phyloP scores from a whole-genome alignment of 2,888 invertebrate species.

The Eupithecia vulgata region DNA sequence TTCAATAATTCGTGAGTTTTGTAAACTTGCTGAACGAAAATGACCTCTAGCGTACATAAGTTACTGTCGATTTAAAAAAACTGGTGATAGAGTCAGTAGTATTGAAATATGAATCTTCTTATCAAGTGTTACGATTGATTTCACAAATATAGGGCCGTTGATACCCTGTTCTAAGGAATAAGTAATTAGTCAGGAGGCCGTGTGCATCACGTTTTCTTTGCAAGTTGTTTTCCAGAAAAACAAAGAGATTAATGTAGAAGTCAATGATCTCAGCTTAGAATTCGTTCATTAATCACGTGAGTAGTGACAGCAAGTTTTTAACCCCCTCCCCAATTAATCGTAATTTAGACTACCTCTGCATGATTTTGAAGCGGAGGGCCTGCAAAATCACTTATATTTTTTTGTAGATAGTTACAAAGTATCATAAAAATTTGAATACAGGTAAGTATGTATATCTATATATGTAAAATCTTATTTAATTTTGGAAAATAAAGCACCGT shows the following conservation, averaged over 20 bases:
- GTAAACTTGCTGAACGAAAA: slow-evolving; percentile 45
- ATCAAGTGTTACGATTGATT: slow-evolving; percentile 14
- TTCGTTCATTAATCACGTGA: neutral
- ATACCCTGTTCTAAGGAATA: slow-evolving; percentile 20
- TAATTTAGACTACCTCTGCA: too few relatives aligned
- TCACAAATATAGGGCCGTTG: neutral
- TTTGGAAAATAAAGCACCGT: too few relatives aligned
- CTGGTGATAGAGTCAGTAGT: neutral
- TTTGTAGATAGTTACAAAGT: too few relatives aligned
- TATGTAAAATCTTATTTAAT: too few relatives aligned
- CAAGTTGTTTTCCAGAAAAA: slow-evolving; percentile 21
- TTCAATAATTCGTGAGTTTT: slow-evolving; percentile 68
- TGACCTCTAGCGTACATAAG: slow-evolving; percentile 4
- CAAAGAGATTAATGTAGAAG: slow-evolving; percentile 2
- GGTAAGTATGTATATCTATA: too few relatives aligned
- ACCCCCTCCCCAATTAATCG: too few relatives aligned
- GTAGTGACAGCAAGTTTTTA: neutral
- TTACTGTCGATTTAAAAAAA: neutral
- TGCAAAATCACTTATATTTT: too few relatives aligned
- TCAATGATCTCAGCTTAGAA: slow-evolving; percentile 7
- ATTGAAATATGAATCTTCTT: slow-evolving; percentile 10
- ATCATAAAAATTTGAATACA: too few relatives aligned
- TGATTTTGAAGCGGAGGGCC: too few relatives aligned
- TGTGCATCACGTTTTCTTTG: slow-evolving; percentile 28
- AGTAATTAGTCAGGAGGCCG: slow-evolving; percentile 21